A percentile compares a stretch with the other conserved stretches of the same genome.
Conservation (phyloP, 2,888 invertebrate genomes). For the Eupithecia subfuscata region DNA sequence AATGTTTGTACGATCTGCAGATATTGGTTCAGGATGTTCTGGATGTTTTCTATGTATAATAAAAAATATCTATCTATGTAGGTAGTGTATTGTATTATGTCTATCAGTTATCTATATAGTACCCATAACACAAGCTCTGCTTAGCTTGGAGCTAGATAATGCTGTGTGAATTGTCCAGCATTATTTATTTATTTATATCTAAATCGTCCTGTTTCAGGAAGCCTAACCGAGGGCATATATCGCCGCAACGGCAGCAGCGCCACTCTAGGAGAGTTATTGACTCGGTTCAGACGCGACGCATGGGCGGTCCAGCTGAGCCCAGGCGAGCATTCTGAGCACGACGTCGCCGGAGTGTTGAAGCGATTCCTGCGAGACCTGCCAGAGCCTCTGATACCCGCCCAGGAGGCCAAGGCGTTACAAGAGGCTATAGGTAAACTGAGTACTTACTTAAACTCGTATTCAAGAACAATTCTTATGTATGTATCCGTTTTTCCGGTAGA, state of each 20-base stretch:
- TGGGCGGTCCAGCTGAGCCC: conserved; percentile 92
- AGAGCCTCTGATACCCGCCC: conserved; percentile 91
- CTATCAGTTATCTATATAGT: no score
- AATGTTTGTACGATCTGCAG: no score
- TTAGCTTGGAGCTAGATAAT: no score
- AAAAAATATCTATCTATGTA: no score
- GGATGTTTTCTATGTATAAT: no score
- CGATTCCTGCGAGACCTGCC: conserved; percentile 95
- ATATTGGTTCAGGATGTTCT: no score
- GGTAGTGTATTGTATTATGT: no score
- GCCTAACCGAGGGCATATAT: conserved; percentile 94
- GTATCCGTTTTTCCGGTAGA: no score
- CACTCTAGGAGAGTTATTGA: conserved; percentile 88
- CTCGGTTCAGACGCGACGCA: conserved; percentile 91
- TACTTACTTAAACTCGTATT: not conserved
- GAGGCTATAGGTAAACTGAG: conserved; percentile 85
- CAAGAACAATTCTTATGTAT: no score
- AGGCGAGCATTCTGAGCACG: conserved; percentile 91
- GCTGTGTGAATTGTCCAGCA: no score
- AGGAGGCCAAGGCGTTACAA: conserved; percentile 87
- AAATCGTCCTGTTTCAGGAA: conserved; percentile 77
- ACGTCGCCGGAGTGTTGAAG: conserved; percentile 94
- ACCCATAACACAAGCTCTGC: no score
- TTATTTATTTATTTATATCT: no score
- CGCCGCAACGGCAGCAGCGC: conserved; percentile 91